Evolutionary conservation across 2,113 vertebrate species (phyloP).

Genomic region (Ursus arctos): DNA sequence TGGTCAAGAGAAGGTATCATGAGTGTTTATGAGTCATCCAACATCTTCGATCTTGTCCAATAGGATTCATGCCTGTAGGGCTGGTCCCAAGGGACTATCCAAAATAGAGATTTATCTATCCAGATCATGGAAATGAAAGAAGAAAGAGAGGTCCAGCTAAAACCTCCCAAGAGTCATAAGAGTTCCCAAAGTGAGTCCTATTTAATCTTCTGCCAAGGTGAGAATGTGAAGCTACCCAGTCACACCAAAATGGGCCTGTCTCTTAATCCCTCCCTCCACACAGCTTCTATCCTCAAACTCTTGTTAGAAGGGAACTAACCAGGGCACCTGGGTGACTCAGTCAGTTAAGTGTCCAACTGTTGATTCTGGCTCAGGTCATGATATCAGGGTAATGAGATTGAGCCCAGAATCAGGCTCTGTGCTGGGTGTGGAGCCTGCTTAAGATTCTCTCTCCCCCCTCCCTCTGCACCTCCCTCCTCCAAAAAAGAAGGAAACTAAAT

Average conservation of each 20-base stretch:
- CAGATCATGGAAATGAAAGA: background rate
- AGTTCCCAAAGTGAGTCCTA: background rate
- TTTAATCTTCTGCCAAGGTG: background rate
- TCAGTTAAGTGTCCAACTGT: background rate
- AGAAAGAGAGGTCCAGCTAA: background rate
- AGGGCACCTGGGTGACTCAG: background rate
- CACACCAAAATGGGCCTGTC: background rate
- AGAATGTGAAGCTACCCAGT: background rate
- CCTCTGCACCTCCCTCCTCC: background rate
- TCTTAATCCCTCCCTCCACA: background rate
- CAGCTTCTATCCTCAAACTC: background rate
- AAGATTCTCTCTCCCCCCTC: background rate
- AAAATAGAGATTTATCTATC: background rate
- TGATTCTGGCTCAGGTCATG: background rate
- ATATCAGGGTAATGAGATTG: background rate
- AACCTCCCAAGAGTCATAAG: background rate
- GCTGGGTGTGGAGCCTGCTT: background rate
- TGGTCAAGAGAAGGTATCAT: background rate
- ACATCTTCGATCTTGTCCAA: background rate
- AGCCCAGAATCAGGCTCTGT: background rate
- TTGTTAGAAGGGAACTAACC: conserved; percentile 3
- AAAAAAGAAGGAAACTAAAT: background rate
- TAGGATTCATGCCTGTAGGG: background rate
- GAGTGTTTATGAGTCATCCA: background rate
- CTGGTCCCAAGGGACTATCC: background rate